Conservation (phyloP, 2,888 invertebrate species). For the Lasioglossum pauxillum region DNA sequence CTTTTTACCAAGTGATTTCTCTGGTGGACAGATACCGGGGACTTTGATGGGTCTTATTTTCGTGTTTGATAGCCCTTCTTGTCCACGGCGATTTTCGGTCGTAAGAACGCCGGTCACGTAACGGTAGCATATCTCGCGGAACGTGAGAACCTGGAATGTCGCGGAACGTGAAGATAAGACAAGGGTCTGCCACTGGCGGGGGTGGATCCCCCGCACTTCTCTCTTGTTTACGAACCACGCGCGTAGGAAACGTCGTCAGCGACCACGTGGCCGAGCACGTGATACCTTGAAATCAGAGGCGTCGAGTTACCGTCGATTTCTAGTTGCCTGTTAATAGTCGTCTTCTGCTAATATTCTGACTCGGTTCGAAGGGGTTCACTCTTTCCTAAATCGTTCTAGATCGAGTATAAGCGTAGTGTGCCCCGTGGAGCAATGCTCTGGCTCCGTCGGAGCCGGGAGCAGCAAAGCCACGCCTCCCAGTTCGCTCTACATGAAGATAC, state of each 20-base stretch:
- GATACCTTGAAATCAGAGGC: slow-evolving; percentile 1
- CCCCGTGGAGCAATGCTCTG: not conserved
- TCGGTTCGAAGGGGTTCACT: not conserved
- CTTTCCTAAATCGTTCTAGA: not conserved
- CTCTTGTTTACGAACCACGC: slow-evolving; percentile 59
- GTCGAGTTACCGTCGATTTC: not conserved
- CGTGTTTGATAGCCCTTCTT: not conserved
- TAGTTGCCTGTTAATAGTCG: not conserved
- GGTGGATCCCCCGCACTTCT: slow-evolving; percentile 35
- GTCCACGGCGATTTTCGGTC: slow-evolving; percentile 31
- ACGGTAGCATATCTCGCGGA: slow-evolving; percentile 60
- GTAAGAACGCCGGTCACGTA: slow-evolving; percentile 51
- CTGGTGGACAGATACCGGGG: not conserved
- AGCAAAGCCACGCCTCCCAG: not conserved
- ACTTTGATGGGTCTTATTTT: not conserved
- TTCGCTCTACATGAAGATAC: not conserved
- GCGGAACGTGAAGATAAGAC: slow-evolving; percentile 65
- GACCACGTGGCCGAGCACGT: slow-evolving; percentile 41
- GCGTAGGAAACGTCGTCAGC: slow-evolving; percentile 27
- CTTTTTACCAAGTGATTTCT: not conserved
- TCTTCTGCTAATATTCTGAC: not conserved
- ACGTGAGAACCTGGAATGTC: slow-evolving; percentile 62
- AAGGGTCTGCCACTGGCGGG: slow-evolving; percentile 54
- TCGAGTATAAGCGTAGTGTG: not conserved
- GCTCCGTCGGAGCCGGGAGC: not conserved